Conservation (phyloP, 2,113 vertebrate species). For the Chaetura pelagica region DNA sequence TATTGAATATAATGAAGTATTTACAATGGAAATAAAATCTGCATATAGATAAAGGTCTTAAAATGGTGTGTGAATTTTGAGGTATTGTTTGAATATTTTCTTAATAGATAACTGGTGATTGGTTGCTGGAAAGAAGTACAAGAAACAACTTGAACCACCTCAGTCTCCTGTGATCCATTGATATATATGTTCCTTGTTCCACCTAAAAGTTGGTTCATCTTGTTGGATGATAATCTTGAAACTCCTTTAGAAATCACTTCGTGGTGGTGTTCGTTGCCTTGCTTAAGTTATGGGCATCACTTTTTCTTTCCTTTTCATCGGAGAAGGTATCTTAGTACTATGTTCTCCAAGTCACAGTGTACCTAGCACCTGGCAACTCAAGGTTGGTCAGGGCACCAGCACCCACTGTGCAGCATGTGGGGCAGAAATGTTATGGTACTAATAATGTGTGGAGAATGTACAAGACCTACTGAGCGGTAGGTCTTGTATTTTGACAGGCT, state of each 20-base stretch:
- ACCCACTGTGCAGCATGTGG: neutral
- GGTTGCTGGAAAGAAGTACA: too few relatives aligned
- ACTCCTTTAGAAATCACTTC: neutral
- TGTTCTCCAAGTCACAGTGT: neutral
- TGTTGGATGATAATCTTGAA: neutral
- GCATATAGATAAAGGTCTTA: neutral
- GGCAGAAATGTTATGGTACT: neutral
- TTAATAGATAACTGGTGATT: too few relatives aligned
- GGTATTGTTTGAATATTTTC: neutral
- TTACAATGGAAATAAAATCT: neutral
- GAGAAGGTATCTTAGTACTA: neutral
- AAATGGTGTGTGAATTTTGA: neutral
- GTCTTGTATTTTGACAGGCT: neutral
- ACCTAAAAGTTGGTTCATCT: too few relatives aligned
- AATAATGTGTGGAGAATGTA: neutral
- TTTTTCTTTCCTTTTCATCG: neutral
- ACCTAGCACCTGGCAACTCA: neutral
- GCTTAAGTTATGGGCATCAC: neutral
- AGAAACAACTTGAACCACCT: too few relatives aligned
- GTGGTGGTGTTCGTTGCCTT: neutral
- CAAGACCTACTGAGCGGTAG: neutral
- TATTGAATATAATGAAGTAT: neutral
- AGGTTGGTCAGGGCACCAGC: neutral
- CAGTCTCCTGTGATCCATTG: rapidly evolving
- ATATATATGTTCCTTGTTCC: neutral